These are phyloP conservation scores for Procapra przewalskii DNA, from an alignment of 2,113 vertebrate genomes.

Conservation along the genomic window DNA sequence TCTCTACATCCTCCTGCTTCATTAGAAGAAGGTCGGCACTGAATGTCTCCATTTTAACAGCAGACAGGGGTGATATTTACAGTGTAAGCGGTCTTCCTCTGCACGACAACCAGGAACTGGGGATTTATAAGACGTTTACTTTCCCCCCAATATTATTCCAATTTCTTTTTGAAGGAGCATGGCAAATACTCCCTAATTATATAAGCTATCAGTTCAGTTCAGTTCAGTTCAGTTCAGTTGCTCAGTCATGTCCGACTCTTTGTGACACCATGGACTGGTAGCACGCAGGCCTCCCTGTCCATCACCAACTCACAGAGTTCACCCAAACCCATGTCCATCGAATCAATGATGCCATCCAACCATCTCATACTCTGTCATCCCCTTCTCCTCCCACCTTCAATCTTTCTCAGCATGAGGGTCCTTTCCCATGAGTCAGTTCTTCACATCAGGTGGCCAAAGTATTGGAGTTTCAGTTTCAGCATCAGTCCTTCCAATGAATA, in stretches of 20 bases:
- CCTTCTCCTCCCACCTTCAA: not conserved
- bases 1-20: not conserved
- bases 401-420: not conserved
- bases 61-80: not conserved
- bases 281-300: not conserved
- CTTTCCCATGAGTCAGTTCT: not conserved
- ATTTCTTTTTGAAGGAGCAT: not conserved
- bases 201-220: not conserved
- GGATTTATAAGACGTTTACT: not conserved
- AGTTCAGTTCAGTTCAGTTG: not conserved
- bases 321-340: not conserved
- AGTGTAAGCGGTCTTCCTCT: not conserved
- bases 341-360: not conserved
- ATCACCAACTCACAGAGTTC: not conserved
- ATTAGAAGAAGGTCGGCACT: not conserved
- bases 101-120: not conserved
- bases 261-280: fast-evolving
- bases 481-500: not conserved
- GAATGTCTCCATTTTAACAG: not conserved
- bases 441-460: not conserved
- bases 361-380: not conserved
- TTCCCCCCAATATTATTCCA: not conserved
- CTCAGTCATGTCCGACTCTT: not conserved
- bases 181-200: not conserved
- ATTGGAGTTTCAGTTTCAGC: not conserved